phyloP scores from a whole-genome alignment of 1,140 invertebrate species.

The Amyelois transitella region DNA sequence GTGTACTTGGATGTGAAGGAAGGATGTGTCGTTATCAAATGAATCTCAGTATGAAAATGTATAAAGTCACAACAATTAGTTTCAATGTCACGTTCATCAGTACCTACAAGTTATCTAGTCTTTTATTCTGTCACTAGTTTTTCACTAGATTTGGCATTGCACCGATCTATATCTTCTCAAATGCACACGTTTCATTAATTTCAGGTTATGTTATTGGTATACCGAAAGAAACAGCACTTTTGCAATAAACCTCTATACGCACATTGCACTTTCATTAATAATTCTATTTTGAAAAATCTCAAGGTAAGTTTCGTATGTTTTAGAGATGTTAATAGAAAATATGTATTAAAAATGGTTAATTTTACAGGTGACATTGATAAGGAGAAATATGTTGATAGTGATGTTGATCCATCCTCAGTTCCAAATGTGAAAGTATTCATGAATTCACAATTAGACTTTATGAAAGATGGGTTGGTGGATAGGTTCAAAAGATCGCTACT shows the following conservation, averaged over 20 bases:
- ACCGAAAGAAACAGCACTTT: conserved; percentile 31
- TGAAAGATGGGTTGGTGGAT: neutral
- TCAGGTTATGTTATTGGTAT: conserved; percentile 59
- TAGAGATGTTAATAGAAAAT: neutral
- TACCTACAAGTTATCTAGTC: too few species aligned
- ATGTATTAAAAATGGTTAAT: neutral
- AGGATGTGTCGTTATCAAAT: too few species aligned
- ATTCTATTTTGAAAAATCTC: neutral
- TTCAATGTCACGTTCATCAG: too few species aligned
- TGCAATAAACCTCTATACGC: neutral
- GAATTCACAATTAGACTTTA: neutral
- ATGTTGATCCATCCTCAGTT: conserved; percentile 1
- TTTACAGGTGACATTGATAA: conserved; percentile 6
- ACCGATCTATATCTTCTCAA: neutral
- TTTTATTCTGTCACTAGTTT: too few species aligned
- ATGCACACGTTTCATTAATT: conserved; percentile 15
- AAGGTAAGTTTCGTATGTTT: neutral
- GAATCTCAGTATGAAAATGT: too few species aligned
- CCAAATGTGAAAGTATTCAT: neutral
- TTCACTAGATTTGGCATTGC: too few species aligned
- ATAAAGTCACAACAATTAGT: too few species aligned
- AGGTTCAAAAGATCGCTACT: conserved; percentile 21
- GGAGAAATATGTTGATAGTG: conserved; percentile 20
- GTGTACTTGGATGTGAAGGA: too few species aligned
- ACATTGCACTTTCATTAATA: conserved; percentile 19